phyloP scores from a whole-genome alignment of 2,797 vertebrate genomes.

The Bradypodion pumilum region DNA sequence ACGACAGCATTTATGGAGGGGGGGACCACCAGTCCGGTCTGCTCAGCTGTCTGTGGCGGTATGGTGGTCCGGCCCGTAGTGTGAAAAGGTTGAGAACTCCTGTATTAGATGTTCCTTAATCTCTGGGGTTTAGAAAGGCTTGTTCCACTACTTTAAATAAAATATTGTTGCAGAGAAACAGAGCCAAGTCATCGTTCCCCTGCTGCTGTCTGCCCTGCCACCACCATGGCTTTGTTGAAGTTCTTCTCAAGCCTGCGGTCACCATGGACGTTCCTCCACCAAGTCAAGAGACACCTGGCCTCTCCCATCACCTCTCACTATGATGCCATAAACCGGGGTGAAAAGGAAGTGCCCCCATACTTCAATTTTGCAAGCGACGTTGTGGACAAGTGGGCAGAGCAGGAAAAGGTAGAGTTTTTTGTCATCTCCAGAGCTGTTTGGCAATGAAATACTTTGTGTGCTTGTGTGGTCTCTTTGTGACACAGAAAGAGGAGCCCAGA shows the following conservation, averaged over 20 bases:
- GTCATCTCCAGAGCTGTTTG: not conserved
- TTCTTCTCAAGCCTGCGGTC: slow-evolving; percentile 5
- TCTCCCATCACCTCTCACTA: slow-evolving; percentile 68
- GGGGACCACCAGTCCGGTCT: no score
- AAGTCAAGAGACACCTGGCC: slow-evolving; percentile 15
- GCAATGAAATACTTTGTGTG: not conserved
- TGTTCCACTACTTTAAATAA: not conserved
- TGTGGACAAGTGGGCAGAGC: slow-evolving; percentile 76
- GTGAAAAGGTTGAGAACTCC: no score
- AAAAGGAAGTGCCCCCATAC: slow-evolving; percentile 69
- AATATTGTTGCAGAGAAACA: slow-evolving; percentile 45
- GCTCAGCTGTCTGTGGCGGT: no score
- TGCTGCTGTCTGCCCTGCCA: not conserved
- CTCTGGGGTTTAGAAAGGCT: not conserved
- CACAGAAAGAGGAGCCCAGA: no score
- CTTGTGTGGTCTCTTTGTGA: not conserved
- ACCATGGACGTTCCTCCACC: slow-evolving; percentile 12
- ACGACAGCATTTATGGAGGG: no score
- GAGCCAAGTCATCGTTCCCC: not conserved
- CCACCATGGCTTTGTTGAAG: slow-evolving; percentile 48
- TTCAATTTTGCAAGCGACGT: slow-evolving; percentile 85
- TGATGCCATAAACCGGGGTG: slow-evolving; percentile 68
- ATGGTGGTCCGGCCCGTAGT: no score
- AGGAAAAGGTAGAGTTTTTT: slow-evolving; percentile 76
- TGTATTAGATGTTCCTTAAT: not conserved